phyloP scores from a whole-genome alignment of 2,797 vertebrate species.

The Paguma larvata region DNA sequence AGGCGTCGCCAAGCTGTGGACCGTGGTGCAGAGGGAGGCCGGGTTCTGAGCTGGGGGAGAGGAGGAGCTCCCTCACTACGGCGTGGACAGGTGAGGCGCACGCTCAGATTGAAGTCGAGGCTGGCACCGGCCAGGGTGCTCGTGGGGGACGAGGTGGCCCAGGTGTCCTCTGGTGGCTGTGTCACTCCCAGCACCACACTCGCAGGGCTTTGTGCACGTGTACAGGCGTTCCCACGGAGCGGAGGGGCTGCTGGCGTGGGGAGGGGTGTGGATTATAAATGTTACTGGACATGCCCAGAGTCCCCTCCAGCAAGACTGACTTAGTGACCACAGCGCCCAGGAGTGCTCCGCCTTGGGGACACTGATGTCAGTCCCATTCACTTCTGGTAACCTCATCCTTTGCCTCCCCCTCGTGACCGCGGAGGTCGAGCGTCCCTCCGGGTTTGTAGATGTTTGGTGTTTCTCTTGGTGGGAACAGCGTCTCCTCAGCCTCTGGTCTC shows the following conservation, averaged over 20 bases:
- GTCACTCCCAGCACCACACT: fast-evolving
- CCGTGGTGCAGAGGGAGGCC: background rate
- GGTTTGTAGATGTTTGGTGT: background rate
- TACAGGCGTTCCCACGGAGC: fast-evolving
- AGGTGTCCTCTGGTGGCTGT: background rate
- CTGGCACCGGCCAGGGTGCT: background rate
- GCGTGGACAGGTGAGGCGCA: background rate
- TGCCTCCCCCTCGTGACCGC: background rate
- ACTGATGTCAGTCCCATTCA: background rate
- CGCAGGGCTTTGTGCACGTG: fast-evolving
- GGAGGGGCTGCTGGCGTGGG: background rate
- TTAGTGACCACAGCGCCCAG: fast-evolving
- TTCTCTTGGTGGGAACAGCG: background rate
- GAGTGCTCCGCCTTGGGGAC: background rate
- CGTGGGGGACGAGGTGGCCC: background rate
- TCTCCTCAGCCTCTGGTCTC: background rate
- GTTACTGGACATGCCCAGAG: background rate
- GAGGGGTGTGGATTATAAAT: too few relatives aligned
- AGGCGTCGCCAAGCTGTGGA: fast-evolving
- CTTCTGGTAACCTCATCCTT: background rate
- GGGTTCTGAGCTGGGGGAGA: background rate
- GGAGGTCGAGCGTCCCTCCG: background rate
- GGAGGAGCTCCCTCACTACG: background rate
- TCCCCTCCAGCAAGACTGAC: background rate
- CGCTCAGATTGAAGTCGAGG: background rate